Evolutionary conservation across 2,113 vertebrate species (phyloP).

Genomic region (Perccottus glenii): DNA sequence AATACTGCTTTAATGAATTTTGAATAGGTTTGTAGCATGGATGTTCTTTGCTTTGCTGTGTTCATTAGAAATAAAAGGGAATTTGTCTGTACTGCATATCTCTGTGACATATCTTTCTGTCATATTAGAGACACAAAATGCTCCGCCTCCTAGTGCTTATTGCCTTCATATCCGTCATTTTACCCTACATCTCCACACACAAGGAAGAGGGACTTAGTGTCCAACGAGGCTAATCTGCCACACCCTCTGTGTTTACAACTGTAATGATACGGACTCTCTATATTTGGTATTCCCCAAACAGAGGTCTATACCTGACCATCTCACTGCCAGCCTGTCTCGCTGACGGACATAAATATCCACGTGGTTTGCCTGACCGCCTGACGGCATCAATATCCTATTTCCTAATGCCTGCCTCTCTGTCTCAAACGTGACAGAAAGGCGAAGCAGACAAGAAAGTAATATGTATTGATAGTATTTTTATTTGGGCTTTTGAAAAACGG

Average conservation of each 20-base stretch:
- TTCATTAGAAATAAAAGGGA: too few species aligned
- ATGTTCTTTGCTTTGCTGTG: too few species aligned
- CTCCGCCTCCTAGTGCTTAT: too few species aligned
- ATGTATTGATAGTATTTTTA: conserved; percentile 18
- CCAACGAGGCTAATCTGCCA: conserved; percentile 39
- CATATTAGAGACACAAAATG: too few species aligned
- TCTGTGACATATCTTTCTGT: too few species aligned
- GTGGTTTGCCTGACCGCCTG: conserved; percentile 18
- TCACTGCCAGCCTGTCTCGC: conserved; percentile 15
- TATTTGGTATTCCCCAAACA: conserved; percentile 54
- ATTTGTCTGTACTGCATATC: too few species aligned
- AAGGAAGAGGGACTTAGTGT: conserved; percentile 1
- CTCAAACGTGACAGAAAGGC: conserved; percentile 22
- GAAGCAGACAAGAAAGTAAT: conserved; percentile 16
- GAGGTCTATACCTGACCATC: conserved; percentile 4
- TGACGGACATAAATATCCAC: conserved; percentile 20
- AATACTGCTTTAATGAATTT: too few species aligned
- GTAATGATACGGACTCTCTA: conserved; percentile 20
- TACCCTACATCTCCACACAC: too few species aligned
- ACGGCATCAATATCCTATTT: conserved; percentile 36
- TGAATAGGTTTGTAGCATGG: too few species aligned
- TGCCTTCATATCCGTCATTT: too few species aligned
- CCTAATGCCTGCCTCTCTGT: conserved; percentile 18
- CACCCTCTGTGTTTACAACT: conserved; percentile 41
- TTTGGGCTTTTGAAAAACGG: conserved; percentile 11